Conservation (phyloP, 2,888 invertebrate genomes). For the Amiota communis region DNA sequence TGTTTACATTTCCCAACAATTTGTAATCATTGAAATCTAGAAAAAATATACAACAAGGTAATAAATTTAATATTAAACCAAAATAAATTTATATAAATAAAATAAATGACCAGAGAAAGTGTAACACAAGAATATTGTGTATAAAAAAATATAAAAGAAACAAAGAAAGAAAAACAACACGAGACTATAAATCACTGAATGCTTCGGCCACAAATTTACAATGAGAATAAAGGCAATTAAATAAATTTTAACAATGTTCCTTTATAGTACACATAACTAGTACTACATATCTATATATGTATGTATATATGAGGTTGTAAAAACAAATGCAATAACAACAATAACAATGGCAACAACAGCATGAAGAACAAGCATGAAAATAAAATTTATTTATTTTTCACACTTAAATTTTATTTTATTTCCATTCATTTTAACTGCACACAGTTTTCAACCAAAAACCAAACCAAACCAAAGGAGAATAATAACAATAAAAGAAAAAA, state of each 20-base stretch:
- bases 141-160: neutral
- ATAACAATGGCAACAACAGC: neutral
- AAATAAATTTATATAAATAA: constrained; percentile 51
- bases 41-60: constrained; percentile 18
- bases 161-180: neutral
- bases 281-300: neutral
- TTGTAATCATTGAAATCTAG: too few relatives aligned
- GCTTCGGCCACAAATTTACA: constrained; percentile 11
- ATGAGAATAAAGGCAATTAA: constrained; percentile 58
- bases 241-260: constrained; percentile 51
- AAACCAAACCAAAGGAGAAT: constrained; percentile 15
- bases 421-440: neutral
- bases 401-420: constrained; percentile 4
- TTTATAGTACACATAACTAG: too few relatives aligned
- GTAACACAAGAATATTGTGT: neutral
- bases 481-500: constrained; percentile 27
- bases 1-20: too few relatives aligned
- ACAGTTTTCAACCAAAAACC: constrained; percentile 8
- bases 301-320: neutral
- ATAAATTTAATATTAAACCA: constrained; percentile 51
- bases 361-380: constrained; percentile 1
- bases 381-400: constrained; percentile 25
- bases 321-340: constrained; percentile 12
- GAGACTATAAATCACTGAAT: constrained; percentile 22
- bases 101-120: constrained; percentile 56